A percentile compares a stretch with the other conserved stretches of the same genome.
phyloP scores from a whole-genome alignment of 30 jellyfish, hydroid and myxozoan genomes.

The Rhopilema esculentum region DNA sequence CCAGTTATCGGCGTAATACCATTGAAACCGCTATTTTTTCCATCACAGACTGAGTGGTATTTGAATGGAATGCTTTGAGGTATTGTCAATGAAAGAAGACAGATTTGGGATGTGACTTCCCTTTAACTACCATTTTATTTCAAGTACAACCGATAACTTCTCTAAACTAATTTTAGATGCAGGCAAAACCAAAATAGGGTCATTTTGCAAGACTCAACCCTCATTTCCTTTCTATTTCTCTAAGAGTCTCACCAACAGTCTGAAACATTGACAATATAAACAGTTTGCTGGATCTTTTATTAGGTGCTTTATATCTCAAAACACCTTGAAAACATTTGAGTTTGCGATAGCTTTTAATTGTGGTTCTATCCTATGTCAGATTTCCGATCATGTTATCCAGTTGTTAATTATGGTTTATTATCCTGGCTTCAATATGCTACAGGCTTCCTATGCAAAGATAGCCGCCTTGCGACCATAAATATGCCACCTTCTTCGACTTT shows the following conservation, averaged over 20 bases:
- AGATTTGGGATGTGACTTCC: too few relatives aligned
- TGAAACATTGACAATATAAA: neutral
- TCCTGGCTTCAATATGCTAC: constrained; percentile 26
- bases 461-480: neutral
- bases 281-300: neutral
- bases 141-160: too few relatives aligned
- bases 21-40: neutral
- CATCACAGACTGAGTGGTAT: neutral
- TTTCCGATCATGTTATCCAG: constrained; percentile 9
- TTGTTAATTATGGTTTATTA: constrained; percentile 1
- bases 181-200: too few relatives aligned
- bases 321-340: neutral
- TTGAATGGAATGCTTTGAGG: neutral
- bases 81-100: neutral
- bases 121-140: too few relatives aligned
- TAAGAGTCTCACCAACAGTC: neutral
- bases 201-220: too few relatives aligned
- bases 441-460: neutral
- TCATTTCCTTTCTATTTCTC: neutral
- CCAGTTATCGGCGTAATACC: neutral
- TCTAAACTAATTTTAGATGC: too few relatives aligned
- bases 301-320: neutral
- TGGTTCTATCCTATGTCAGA: neutral
- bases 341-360: neutral
- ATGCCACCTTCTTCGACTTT: neutral